Conservation (phyloP, 2,797 vertebrate genomes). For the Percopsis omiscomaycus region DNA sequence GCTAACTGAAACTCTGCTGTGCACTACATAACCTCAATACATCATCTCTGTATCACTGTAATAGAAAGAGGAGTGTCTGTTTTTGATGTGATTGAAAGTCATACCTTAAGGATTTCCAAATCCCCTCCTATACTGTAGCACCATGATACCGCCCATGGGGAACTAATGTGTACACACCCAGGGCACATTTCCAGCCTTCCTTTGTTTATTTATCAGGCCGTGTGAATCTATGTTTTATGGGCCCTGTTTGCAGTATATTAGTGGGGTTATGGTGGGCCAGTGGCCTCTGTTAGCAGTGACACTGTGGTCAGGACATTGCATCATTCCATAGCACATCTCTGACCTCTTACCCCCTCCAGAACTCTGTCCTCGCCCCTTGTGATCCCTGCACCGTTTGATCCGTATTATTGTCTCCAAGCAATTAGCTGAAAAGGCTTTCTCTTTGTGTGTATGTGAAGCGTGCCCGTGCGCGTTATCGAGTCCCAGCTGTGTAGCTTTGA, state of each 20-base stretch:
- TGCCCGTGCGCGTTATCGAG: conserved; percentile 63
- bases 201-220: conserved; percentile 22
- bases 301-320: conserved; percentile 25
- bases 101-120: no score
- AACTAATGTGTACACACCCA: no score
- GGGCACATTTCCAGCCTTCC: not conserved
- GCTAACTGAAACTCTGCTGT: no score
- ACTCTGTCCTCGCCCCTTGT: conserved; percentile 62
- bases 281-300: conserved; percentile 16
- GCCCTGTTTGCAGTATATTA: conserved; percentile 14
- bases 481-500: conserved; percentile 68
- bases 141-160: no score
- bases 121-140: no score
- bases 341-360: conserved; percentile 41
- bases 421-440: conserved; percentile 63
- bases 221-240: conserved; percentile 38
- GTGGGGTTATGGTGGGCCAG: conserved; percentile 27
- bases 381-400: conserved; percentile 67
- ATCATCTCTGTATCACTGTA: no score
- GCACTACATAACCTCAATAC: no score
- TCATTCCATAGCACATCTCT: conserved; percentile 44
- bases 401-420: conserved; percentile 69
- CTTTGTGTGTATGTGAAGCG: not conserved
- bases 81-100: no score
- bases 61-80: no score